Evolutionary conservation across 64 coral and sea anemone species (phyloP).

Genomic region (Stichodactyla mertensii): DNA sequence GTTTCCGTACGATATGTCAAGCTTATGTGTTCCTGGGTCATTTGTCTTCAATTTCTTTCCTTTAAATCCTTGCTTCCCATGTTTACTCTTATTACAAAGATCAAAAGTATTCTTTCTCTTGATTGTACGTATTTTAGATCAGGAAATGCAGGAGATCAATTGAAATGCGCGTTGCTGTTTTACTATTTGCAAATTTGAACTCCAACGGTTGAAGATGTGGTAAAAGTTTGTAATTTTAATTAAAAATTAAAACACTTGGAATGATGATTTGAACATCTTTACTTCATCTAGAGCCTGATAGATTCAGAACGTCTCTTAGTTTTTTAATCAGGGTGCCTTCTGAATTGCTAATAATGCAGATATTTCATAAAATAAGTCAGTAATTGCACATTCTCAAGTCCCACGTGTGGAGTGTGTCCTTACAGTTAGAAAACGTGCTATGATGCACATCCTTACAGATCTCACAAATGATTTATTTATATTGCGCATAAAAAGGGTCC

Average conservation of each 20-base stretch:
- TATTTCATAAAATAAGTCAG: no score
- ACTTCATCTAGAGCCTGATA: background rate
- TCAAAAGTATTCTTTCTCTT: background rate
- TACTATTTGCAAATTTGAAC: background rate
- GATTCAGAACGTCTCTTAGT: background rate
- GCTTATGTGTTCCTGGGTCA: background rate
- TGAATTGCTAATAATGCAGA: background rate
- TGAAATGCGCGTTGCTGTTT: background rate
- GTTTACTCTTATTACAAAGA: background rate
- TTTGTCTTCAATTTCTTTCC: background rate
- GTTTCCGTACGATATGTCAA: background rate
- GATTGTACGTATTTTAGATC: background rate
- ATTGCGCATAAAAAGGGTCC: background rate
- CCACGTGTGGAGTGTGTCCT: background rate
- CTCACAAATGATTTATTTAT: background rate
- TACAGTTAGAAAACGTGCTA: background rate
- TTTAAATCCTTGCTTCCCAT: background rate
- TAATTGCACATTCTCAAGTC: background rate
- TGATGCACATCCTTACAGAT: background rate
- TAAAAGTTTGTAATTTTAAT: background rate
- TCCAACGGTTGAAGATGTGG: conserved; percentile 4
- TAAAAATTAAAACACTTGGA: background rate
- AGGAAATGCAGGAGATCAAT: background rate
- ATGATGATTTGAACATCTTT: background rate
- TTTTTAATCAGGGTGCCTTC: background rate